These are phyloP conservation scores for Polyergus mexicanus DNA, from an alignment of 1,140 invertebrate genomes.

Conservation along the genomic window DNA sequence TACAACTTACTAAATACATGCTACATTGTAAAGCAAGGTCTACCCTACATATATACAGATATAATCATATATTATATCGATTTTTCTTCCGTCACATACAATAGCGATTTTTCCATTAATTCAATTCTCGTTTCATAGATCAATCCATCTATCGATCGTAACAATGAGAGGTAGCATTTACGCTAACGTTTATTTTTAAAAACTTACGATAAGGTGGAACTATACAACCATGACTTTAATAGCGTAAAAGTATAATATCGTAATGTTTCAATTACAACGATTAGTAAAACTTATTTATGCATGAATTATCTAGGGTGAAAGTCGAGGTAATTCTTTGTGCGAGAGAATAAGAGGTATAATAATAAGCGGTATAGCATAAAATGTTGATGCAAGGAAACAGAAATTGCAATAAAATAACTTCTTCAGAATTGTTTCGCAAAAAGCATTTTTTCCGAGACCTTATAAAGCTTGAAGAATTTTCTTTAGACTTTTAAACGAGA, in stretches of 20 bases:
- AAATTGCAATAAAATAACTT: background rate
- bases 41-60: background rate
- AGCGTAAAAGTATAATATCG: background rate
- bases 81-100: background rate
- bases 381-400: background rate
- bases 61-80: background rate
- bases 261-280: slow-evolving; percentile 4
- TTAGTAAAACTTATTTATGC: slow-evolving; percentile 34
- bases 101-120: background rate
- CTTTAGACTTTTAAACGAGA: background rate
- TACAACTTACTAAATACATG: too few species aligned
- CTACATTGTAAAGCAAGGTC: too few species aligned
- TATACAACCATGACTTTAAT: slow-evolving; percentile 8
- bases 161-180: background rate
- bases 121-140: background rate
- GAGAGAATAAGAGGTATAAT: background rate
- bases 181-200: slow-evolving; percentile 22
- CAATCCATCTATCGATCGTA: slow-evolving; percentile 1
- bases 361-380: slow-evolving; percentile 4
- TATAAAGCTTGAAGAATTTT: background rate
- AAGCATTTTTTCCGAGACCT: slow-evolving; percentile 20
- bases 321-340: slow-evolving; percentile 7
- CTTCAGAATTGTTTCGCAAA: background rate
- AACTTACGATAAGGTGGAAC: background rate
- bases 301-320: slow-evolving; percentile 13